Conservation (phyloP, 2,113 vertebrate species). For the Orientallactaga bullata region DNA sequence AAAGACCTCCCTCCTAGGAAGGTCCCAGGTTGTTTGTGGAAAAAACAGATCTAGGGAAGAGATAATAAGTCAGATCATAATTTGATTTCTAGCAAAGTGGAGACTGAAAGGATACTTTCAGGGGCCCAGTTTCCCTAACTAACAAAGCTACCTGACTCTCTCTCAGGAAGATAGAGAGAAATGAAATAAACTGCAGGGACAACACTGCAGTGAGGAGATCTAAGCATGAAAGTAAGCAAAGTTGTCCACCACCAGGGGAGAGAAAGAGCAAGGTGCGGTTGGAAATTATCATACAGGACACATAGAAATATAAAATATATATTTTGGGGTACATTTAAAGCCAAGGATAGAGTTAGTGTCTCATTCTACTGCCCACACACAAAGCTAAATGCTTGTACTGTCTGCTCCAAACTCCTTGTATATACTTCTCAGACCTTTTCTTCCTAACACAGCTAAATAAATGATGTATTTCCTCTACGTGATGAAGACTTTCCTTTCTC, state of each 20-base stretch:
- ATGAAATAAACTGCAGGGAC: not conserved
- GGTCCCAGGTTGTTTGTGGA: too few species aligned
- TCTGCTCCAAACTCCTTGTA: not conserved
- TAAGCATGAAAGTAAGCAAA: too few species aligned
- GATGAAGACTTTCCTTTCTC: not conserved
- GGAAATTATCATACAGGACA: not conserved
- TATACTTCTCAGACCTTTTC: not conserved
- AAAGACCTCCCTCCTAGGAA: too few species aligned
- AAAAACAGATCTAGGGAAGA: too few species aligned
- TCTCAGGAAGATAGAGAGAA: not conserved
- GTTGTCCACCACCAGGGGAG: accelerated
- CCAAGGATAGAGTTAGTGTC: not conserved
- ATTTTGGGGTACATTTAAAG: not conserved
- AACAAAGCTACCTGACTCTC: too few species aligned
- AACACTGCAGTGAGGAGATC: not conserved
- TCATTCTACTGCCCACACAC: not conserved
- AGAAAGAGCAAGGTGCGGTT: not conserved
- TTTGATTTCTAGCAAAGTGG: too few species aligned
- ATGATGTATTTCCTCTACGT: not conserved
- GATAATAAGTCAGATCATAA: too few species aligned
- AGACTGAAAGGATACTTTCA: too few species aligned
- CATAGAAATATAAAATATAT: not conserved
- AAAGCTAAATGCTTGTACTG: too few species aligned
- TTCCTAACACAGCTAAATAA: not conserved
- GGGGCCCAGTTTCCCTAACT: too few species aligned